Base-by-base conservation (phyloP, 2,888 invertebrate genomes). In the Prenolepis imparis region DNA sequence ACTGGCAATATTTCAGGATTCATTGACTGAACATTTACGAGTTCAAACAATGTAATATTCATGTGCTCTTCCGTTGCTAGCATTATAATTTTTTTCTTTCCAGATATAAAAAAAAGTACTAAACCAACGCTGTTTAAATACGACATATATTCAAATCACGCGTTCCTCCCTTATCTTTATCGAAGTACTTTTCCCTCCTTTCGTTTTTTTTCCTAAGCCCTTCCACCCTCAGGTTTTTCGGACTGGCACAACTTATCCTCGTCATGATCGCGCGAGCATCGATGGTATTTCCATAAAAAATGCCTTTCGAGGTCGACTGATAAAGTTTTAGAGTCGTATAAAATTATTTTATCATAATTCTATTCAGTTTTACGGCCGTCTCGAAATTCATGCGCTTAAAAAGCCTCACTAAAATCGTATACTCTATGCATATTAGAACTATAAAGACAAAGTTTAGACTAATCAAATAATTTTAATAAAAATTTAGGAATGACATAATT, bases 321-420 rank as follows among this genome's bases (percentile, higher is more conserved):
- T 86, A 86, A 73, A 83, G 59, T 77, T 83, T 81, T 67, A 77
- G 67, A 81, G 77, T 39, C 72, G 61, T 68, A 73, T 77, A 70
- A 77, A 82, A 77, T 57, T 82, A 80, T 88, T 89, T 88, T 86
- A 84, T 82, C 80, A 68, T 82, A 44, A 82, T 57, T 82, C 61
- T 70, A 77, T 61, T 67, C 67, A 59, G n/a, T 61, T 57, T 78
- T 59, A 36, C 18, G n/a, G 2, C 28, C 32, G 6, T 24, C n/a
- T 52, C 44, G n/a, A 36, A 68, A 52, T 5, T 63, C 59, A 12
- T 24, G 70, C 28, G 39, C 48, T 83, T 57, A 52, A 72, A 83
- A 39, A 74, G 5, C 8, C 15, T 55, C 21, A 44, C 44, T 24
- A 48, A 72, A 66, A 66, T 64, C 44, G 21, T 32, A 44, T 18